Evolutionary conservation across 2,797 vertebrate genomes (phyloP).

Genomic region (Pangasius krempfi): DNA sequence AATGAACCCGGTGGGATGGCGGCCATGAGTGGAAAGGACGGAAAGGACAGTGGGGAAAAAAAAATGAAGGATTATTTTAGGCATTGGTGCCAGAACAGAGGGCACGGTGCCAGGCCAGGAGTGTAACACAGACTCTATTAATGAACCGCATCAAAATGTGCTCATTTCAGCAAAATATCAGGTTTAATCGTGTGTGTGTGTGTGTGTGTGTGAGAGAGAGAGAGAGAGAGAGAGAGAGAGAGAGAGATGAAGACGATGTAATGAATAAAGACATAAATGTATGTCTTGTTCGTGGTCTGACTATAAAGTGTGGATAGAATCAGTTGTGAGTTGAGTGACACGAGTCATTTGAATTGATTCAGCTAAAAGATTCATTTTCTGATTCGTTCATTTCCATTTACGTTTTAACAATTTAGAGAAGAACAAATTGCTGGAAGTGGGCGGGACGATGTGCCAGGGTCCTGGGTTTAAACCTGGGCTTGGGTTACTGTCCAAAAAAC

Average conservation of each 20-base stretch:
- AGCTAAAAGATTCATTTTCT: neutral
- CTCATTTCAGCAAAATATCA: slow-evolving; percentile 15
- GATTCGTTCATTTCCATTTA: neutral
- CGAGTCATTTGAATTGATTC: neutral
- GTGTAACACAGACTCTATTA: neutral
- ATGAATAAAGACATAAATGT: neutral
- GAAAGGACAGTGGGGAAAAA: slow-evolving; percentile 8
- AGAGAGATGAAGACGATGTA: no score
- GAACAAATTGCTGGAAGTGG: neutral
- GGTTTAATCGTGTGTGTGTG: neutral
- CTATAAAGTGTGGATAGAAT: neutral
- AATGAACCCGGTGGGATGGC: slow-evolving; percentile 23
- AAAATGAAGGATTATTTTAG: slow-evolving; percentile 24
- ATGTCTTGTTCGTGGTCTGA: neutral
- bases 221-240: no score
- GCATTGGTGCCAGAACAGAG: slow-evolving; percentile 11
- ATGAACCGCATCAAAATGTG: neutral
- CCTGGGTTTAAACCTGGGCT: neutral
- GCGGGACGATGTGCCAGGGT: no score
- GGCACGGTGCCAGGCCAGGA: neutral
- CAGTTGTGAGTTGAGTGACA: neutral
- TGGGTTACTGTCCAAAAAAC: neutral
- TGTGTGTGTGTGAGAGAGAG: neutral
- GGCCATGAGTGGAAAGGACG: slow-evolving; percentile 25
- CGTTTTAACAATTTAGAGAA: neutral